Conservation (phyloP, 2,888 invertebrate species). For the Cerceris ruficornis region DNA sequence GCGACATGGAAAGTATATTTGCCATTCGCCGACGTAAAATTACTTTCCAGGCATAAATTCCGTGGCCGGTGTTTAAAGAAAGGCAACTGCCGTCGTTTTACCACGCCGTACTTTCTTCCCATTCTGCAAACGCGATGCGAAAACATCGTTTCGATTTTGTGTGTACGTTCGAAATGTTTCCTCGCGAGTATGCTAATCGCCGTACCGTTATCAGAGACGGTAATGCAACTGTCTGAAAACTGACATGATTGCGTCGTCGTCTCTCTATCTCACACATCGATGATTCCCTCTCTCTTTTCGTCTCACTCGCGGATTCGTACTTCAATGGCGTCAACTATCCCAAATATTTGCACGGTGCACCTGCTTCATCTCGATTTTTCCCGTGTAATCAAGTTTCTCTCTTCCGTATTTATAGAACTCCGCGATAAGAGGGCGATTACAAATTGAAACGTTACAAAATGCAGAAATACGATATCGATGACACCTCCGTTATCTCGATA, state of each 20-base stretch:
- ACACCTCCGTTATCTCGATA: too few species aligned
- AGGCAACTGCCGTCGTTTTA: too few species aligned
- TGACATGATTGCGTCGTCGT: slow-evolving; percentile 30
- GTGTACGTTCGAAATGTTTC: slow-evolving; percentile 10
- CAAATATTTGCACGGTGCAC: slow-evolving; percentile 50
- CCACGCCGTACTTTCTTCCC: not conserved
- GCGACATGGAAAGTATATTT: too few species aligned
- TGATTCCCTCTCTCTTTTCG: too few species aligned
- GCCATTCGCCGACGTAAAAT: too few species aligned
- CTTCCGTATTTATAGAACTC: not conserved
- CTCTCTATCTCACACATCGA: too few species aligned
- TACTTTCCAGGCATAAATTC: too few species aligned
- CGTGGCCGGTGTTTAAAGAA: too few species aligned
- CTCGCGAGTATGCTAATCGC: not conserved
- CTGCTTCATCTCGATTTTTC: slow-evolving; percentile 25
- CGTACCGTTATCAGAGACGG: slow-evolving; percentile 32
- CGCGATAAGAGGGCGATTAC: too few species aligned
- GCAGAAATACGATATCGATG: too few species aligned
- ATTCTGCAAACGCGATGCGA: not conserved
- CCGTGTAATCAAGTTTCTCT: slow-evolving; percentile 2
- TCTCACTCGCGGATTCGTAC: slow-evolving; percentile 25
- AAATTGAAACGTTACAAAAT: too few species aligned
- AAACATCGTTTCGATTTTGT: slow-evolving; percentile 10
- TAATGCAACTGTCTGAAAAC: slow-evolving; percentile 34
- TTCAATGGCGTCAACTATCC: slow-evolving; percentile 29